Conservation (phyloP, 1,140 invertebrate genomes). For the Latrodectus geometricus region DNA sequence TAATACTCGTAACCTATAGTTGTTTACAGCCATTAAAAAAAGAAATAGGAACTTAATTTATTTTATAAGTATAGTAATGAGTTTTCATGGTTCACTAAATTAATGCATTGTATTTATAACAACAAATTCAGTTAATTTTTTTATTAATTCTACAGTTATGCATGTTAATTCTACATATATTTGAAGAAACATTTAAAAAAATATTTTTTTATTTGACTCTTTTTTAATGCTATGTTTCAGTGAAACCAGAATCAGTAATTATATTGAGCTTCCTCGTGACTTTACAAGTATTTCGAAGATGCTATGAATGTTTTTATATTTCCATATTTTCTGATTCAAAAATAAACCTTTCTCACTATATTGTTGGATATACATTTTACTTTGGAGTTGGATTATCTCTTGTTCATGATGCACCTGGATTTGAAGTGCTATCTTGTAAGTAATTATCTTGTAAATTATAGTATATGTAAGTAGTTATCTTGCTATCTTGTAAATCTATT, state of each 20-base stretch:
- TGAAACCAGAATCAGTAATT: constrained; percentile 72
- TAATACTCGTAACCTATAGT: too few relatives aligned
- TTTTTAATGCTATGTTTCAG: constrained; percentile 69
- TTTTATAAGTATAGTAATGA: too few relatives aligned
- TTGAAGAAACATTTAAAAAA: too few relatives aligned
- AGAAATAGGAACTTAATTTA: too few relatives aligned
- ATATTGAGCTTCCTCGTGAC: constrained; percentile 75
- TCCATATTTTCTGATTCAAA: constrained; percentile 83
- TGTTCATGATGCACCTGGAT: constrained; percentile 79
- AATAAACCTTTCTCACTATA: constrained; percentile 84
- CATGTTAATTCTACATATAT: too few relatives aligned
- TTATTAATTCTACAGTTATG: too few relatives aligned
- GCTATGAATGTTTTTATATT: constrained; percentile 79
- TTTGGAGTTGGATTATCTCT: constrained; percentile 76
- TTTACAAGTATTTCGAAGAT: constrained; percentile 78
- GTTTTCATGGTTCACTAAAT: too few relatives aligned
- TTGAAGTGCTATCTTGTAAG: constrained; percentile 68
- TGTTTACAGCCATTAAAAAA: too few relatives aligned
- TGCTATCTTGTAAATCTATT: constrained; percentile 39
- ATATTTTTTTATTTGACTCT: too few relatives aligned
- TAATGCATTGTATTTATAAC: too few relatives aligned
- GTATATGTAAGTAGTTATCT: too few relatives aligned
- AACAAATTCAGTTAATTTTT: too few relatives aligned
- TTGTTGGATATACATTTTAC: constrained; percentile 82
- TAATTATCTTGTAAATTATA: constrained; percentile 41